Base-by-base conservation (phyloP, 2,888 invertebrate species). In the Archips xylosteana region DNA sequence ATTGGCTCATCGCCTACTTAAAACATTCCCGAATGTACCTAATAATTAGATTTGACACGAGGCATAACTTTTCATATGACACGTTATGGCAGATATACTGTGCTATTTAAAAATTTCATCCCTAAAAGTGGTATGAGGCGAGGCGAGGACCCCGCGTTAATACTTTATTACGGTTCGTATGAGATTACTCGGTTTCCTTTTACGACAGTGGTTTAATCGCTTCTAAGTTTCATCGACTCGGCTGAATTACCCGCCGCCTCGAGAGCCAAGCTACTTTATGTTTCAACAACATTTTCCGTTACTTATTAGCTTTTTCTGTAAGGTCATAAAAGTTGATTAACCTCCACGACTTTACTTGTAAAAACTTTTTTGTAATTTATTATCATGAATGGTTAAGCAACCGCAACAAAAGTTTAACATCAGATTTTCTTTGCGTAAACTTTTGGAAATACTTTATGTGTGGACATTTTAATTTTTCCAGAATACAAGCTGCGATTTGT, bases 201-300 rank as follows among this genome's bases (percentile, higher is more conserved):
- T 89, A 92, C 85, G 88, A 85, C 85, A 83, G 82, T 82, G 83
- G 87, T 89, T 88, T 89, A 90, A 90, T 89, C 86, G 87, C 85
- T 80, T 76, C 82, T 82, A 81, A 86, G 86, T 88, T 85, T 77
- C 82, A 83, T 82, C 83, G 82, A 83, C 85, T 84, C 76, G 69
- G 51, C 67, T 66, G 70, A 76, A 66, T 70, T 71, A 76, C 71
- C 69, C 74, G 67, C 74, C 68, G 74, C 66, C 68, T 70, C 65
- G 72, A 63, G 71, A 68, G 69, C 72, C 59, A 61, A 75, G 75
- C 63, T 68, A 77, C 74, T 71, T 78, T 73, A 66, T 79, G 76
- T 78, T 78, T 79, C 70, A 74, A 74, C 74, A 74, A 74, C 74
- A 74, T 74, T 74, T 70, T 70, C 74, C 70, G 64, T 74, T 74